These are phyloP conservation scores for Anguilla rostrata DNA, from an alignment of 2,113 vertebrate species.

Conservation along the genomic window DNA sequence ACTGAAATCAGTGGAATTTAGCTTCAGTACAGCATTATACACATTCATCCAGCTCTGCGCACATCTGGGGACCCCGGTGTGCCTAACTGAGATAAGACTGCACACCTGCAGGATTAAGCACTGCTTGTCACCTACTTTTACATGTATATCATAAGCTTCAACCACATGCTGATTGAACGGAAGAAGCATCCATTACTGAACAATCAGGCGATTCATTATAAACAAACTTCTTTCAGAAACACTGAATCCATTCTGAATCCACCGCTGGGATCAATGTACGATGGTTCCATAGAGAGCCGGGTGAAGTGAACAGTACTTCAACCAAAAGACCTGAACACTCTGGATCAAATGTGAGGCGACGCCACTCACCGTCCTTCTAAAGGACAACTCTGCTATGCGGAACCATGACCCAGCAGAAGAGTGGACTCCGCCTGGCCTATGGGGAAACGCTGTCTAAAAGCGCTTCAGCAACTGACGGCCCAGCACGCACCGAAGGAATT, in stretches of 20 bases:
- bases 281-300: not conserved
- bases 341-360: not conserved
- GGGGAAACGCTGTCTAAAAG: not conserved
- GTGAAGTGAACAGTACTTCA: not conserved
- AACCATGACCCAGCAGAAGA: conserved; percentile 26
- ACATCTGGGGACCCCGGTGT: too few relatives aligned
- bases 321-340: not conserved
- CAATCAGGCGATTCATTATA: not conserved
- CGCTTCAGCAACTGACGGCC: not conserved
- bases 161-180: not conserved
- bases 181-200: not conserved
- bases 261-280: not conserved
- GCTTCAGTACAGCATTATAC: too few relatives aligned
- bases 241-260: not conserved
- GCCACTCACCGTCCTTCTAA: not conserved
- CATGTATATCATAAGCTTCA: not conserved
- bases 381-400: not conserved
- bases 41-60: too few relatives aligned
- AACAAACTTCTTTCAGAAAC: not conserved
- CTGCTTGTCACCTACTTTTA: not conserved
- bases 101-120: not conserved
- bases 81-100: not conserved
- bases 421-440: not conserved
- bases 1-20: too few relatives aligned
- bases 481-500: conserved; percentile 26